Conservation (phyloP, 2,113 vertebrate genomes). For the Petromus typicus region DNA sequence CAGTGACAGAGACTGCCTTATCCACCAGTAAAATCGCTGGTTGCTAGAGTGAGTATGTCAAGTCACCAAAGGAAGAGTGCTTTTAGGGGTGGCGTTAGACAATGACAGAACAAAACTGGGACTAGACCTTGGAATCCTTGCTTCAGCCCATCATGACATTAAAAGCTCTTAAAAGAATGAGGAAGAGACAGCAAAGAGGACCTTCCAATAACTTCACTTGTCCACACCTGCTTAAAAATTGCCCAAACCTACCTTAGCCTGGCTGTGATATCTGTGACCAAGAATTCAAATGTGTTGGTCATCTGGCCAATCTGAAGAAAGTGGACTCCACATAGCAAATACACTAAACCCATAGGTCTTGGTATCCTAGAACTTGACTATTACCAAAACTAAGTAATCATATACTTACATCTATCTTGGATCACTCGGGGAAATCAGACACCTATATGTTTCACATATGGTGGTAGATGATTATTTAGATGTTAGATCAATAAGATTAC, state of each 20-base stretch:
- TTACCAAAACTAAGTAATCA: not conserved
- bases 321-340: not conserved
- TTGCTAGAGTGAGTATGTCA: not conserved
- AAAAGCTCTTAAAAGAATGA: not conserved
- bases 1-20: not conserved
- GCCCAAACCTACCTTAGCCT: not conserved
- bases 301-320: not conserved
- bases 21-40: not conserved
- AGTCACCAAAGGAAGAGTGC: not conserved
- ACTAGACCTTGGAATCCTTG: not conserved
- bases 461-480: not conserved
- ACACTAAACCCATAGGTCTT: not conserved
- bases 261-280: not conserved
- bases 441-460: not conserved
- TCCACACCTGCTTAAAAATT: not conserved
- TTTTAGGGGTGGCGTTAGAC: not conserved
- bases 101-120: not conserved
- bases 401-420: not conserved
- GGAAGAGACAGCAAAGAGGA: not conserved
- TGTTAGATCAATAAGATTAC: not conserved
- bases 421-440: constrained; percentile 16
- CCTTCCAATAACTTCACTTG: not conserved
- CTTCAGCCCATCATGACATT: not conserved
- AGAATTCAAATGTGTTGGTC: not conserved
- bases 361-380: not conserved